Conservation (phyloP, 35 echinoderm and acorn worm species). For the Apostichopus parvimensis region DNA sequence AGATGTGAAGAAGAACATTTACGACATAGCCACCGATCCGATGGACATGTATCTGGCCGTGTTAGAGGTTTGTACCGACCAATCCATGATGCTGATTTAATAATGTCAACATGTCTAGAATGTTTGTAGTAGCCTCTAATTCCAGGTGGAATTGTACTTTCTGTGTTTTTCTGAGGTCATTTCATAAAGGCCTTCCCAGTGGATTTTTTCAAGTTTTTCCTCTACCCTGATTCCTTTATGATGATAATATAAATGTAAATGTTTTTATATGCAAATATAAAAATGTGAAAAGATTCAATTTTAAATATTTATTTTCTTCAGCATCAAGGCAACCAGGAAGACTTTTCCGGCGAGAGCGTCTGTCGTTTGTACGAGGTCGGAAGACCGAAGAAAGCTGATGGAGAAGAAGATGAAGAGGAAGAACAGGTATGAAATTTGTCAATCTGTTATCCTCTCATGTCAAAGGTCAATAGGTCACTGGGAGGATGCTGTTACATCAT, state of each 20-base stretch:
- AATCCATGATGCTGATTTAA: neutral
- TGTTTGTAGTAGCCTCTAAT: too few relatives aligned
- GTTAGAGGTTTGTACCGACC: slow-evolving; percentile 66
- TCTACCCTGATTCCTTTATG: too few relatives aligned
- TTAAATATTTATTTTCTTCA: slow-evolving; percentile 21
- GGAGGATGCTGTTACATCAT: neutral
- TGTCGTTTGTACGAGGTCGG: slow-evolving; percentile 96
- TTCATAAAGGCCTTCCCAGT: too few relatives aligned
- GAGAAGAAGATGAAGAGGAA: slow-evolving; percentile 88
- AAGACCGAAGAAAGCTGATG: slow-evolving; percentile 79
- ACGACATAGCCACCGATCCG: slow-evolving; percentile 94
- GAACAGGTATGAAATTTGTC: slow-evolving; percentile 20
- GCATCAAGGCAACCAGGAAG: slow-evolving; percentile 84
- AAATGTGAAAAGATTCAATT: too few relatives aligned
- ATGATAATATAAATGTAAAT: too few relatives aligned
- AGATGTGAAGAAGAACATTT: slow-evolving; percentile 99
- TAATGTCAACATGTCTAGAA: neutral
- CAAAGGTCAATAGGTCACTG: neutral
- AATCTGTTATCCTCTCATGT: neutral
- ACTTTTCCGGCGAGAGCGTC: slow-evolving; percentile 77
- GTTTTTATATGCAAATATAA: too few relatives aligned
- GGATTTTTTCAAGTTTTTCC: too few relatives aligned
- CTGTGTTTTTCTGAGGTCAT: too few relatives aligned
- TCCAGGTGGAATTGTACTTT: too few relatives aligned
- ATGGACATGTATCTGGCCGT: slow-evolving; percentile 80